Conservation (phyloP, 2,113 vertebrate species). For the Castor canadensis region DNA sequence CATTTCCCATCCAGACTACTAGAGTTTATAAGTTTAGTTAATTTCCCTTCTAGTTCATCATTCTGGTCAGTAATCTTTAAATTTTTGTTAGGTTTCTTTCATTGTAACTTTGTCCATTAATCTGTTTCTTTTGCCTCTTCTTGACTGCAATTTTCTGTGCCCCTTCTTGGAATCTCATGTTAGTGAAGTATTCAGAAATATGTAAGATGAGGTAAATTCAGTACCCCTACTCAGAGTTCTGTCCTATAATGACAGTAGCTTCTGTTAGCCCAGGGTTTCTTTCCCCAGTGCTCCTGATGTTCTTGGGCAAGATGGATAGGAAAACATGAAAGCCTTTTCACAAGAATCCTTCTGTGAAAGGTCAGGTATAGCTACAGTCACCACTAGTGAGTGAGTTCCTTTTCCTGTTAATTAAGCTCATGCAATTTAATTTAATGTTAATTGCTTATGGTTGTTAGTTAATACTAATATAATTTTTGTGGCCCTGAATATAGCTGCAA, state of each 20-base stretch:
- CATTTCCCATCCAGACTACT: not conserved
- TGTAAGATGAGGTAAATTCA: not conserved
- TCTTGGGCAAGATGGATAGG: not conserved
- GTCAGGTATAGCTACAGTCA: not conserved
- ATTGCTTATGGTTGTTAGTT: not conserved
- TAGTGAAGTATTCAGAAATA: slow-evolving; percentile 23
- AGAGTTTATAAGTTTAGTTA: not conserved
- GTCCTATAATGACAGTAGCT: not conserved
- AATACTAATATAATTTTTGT: slow-evolving; percentile 21
- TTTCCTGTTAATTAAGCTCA: slow-evolving; percentile 15
- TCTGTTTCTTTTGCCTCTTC: slow-evolving; percentile 37
- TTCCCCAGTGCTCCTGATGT: not conserved
- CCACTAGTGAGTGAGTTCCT: not conserved
- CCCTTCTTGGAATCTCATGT: not conserved
- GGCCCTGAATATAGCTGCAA: not conserved
- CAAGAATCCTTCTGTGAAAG: not conserved
- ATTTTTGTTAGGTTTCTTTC: slow-evolving; percentile 37
- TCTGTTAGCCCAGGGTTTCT: slow-evolving; percentile 5
- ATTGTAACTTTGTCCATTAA: not conserved
- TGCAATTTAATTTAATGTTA: slow-evolving; percentile 48
- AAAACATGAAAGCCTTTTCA: not conserved
- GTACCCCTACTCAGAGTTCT: not conserved
- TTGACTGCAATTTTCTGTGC: not conserved
- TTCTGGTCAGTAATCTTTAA: slow-evolving; percentile 12
- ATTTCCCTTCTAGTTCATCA: not conserved